These are phyloP conservation scores for Nesoenas mayeri DNA, from an alignment of 2,113 vertebrate genomes.

Conservation along the genomic window DNA sequence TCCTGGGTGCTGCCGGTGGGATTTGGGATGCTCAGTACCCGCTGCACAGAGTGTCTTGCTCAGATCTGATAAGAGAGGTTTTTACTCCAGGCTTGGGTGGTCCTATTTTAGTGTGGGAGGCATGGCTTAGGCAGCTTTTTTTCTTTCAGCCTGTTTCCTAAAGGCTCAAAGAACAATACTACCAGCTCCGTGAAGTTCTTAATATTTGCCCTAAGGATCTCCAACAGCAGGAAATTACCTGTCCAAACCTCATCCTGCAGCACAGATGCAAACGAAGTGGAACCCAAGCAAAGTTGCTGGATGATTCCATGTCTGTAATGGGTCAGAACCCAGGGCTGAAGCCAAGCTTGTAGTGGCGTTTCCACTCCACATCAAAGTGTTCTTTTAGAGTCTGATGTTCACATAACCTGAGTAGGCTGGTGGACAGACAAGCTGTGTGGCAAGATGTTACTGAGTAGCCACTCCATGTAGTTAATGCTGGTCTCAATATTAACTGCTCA, in stretches of 20 bases:
- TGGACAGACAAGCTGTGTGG: not conserved
- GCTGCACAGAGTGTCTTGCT: not conserved
- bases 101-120: not conserved
- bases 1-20: not conserved
- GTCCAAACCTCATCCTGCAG: not conserved
- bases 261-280: not conserved
- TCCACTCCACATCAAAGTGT: not conserved
- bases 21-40: not conserved
- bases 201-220: not conserved
- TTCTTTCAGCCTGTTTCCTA: not conserved
- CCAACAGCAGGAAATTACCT: not conserved
- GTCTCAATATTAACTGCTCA: not conserved
- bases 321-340: not conserved
- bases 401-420: rapidly evolving
- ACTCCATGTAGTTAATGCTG: not conserved
- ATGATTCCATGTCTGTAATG: not conserved
- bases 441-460: not conserved
- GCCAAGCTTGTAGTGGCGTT: not conserved
- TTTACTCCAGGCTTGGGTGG: not conserved
- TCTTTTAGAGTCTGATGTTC: not conserved
- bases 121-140: not conserved
- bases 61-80: not conserved
- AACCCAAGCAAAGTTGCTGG: not conserved
- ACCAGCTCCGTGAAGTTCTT: not conserved
- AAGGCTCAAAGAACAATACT: not conserved